Conservation (phyloP, 2,113 vertebrate species). For the Xiphias gladius region DNA sequence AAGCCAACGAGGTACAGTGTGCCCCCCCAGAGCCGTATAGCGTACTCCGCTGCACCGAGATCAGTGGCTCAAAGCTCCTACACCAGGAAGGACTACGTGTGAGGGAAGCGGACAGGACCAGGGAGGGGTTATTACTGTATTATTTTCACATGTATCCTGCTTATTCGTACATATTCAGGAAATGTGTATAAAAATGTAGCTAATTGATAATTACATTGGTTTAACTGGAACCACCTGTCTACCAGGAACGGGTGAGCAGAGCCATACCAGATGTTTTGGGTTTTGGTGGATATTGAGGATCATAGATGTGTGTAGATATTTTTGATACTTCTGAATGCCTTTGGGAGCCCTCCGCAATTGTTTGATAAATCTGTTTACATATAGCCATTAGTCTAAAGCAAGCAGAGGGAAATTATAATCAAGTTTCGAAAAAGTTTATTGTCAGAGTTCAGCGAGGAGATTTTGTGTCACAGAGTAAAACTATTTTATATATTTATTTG, state of each 20-base stretch:
- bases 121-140: background rate
- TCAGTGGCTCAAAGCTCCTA: constrained; percentile 86
- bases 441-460: background rate
- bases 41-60: constrained; percentile 87
- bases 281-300: background rate
- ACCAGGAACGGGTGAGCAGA: background rate
- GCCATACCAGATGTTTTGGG: background rate
- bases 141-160: constrained; percentile 3
- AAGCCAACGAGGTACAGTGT: constrained; percentile 80
- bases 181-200: constrained; percentile 11
- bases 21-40: constrained; percentile 80
- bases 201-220: constrained; percentile 7
- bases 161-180: constrained; percentile 10
- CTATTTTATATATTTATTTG: constrained; percentile 52
- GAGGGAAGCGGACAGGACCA: constrained; percentile 55
- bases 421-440: background rate
- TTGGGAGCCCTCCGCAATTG: background rate
- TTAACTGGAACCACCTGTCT: background rate
- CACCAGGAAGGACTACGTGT: constrained; percentile 94
- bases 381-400: background rate
- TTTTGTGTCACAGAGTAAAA: background rate
- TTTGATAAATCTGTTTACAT: constrained; percentile 50
- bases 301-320: constrained; percentile 15
- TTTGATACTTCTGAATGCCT: constrained; percentile 10
- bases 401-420: background rate